Conservation (phyloP, 2,797 vertebrate genomes). For the Hoplostethus mediterraneus region DNA sequence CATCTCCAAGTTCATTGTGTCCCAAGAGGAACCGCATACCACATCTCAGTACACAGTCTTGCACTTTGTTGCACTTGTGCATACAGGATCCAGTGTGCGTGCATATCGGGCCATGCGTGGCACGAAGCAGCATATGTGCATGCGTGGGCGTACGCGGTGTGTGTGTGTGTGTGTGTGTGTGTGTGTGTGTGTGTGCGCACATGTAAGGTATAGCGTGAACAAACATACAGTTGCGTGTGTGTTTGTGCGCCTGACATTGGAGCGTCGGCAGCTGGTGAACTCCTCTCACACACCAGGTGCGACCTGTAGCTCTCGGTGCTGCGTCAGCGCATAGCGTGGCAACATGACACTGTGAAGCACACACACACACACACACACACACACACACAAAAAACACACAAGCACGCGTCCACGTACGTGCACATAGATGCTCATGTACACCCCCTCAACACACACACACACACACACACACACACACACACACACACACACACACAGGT, state of each 20-base stretch:
- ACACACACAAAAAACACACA: slow-evolving; percentile 27
- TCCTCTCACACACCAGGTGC: slow-evolving; percentile 84
- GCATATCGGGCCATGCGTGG: slow-evolving; percentile 28
- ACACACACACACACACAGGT: background rate
- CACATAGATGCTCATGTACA: slow-evolving; percentile 9
- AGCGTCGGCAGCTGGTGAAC: slow-evolving; percentile 83
- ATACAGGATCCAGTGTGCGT: slow-evolving; percentile 29
- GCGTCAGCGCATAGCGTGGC: slow-evolving; percentile 81
- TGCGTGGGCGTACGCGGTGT: slow-evolving; percentile 24
- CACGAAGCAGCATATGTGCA: slow-evolving; percentile 52
- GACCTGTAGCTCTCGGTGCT: slow-evolving; percentile 78
- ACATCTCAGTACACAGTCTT: background rate
- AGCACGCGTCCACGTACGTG: slow-evolving; percentile 12
- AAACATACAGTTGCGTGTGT: slow-evolving; percentile 62
- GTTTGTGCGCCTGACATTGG: slow-evolving; percentile 67
- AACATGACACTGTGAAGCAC: slow-evolving; percentile 77
- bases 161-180: slow-evolving; percentile 40
- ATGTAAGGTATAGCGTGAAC: slow-evolving; percentile 64
- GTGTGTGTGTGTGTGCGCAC: slow-evolving; percentile 34
- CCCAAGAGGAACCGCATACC: background rate
- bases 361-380: slow-evolving; percentile 27
- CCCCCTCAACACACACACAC: slow-evolving; percentile 1
- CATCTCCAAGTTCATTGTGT: slow-evolving; percentile 6
- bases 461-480: slow-evolving; percentile 3
- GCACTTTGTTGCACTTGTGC: slow-evolving; percentile 25